Base-by-base conservation (phyloP, 2,797 vertebrate genomes). In the Triplophysa yarkandensis region DNA sequence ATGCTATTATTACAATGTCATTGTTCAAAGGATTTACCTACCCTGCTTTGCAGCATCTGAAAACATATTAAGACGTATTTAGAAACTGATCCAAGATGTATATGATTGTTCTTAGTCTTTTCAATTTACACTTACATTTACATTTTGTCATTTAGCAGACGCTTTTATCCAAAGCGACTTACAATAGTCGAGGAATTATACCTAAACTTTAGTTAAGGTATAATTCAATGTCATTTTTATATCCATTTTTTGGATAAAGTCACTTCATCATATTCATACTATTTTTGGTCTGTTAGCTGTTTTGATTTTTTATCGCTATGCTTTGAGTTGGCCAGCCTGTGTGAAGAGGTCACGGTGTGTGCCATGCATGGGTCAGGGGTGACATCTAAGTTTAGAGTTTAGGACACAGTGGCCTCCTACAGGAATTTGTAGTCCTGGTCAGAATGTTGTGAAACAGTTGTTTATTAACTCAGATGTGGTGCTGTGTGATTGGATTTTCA, bases 381-480 rank as follows among this genome's bases (percentile, higher is more conserved):
- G 41, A 48, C 17, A 4, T 11, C 68, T 61, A 48, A 34, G 41
- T 71, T 70, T 46, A 70, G 32, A 70, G 21, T 28, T 13, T 17
- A n/a, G n/a, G n/a, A 23, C 27, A 21, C n/a, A 48, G 63, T 1
- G 21, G 4, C 2, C 19, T 25, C 41, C 25, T 46, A 43, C 43
- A 6, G 17, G 43, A 46, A 65, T 65, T 28, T 46, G 60, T 39
- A 0, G 50, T 16, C 6, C 25, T 25, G 10, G 10, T 54, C 23
- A 27, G 23, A 23, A 2, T 50, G 3, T 7, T 6, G 25, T 52
- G 13, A 10, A 54, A 13, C 25, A 27, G 52, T 14, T 14, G 52
- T 14, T 27, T 1, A n/a, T 23, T 23, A 13, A 52, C 48, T 52
- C 23, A 1, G 3, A 21, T 17, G 48, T 50, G 4, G 48, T 23